Evolutionary conservation across 2,888 invertebrate species (phyloP).

Genomic region (Parapristionchus giblindavisi): DNA sequence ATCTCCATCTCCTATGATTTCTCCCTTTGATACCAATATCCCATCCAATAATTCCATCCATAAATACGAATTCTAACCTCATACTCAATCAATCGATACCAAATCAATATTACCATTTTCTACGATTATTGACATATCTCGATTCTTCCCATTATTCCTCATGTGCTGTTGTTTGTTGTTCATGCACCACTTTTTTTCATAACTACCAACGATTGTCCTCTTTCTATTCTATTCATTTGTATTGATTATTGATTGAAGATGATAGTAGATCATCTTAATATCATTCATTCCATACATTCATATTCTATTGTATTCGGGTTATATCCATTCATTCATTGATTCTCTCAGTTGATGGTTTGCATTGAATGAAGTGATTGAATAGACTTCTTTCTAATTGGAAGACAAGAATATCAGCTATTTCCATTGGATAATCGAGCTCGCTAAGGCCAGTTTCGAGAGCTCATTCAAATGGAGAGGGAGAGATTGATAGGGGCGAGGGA

Average conservation of each 20-base stretch:
- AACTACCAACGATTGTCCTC: too few relatives aligned
- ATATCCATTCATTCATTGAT: background rate
- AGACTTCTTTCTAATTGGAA: background rate
- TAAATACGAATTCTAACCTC: constrained; percentile 32
- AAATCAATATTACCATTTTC: too few relatives aligned
- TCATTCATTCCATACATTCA: background rate
- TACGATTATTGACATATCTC: background rate
- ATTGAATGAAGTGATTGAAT: background rate
- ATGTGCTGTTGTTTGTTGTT: too few relatives aligned
- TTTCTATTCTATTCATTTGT: too few relatives aligned
- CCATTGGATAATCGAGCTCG: too few relatives aligned
- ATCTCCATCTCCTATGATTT: constrained; percentile 31
- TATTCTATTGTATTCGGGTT: background rate
- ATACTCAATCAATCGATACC: background rate
- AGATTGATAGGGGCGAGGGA: background rate
- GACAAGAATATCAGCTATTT: constrained; percentile 3
- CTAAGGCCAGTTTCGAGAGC: too few relatives aligned
- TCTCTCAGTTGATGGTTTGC: background rate
- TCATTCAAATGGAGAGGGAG: background rate
- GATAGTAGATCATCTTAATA: too few relatives aligned
- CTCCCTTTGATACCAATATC: background rate
- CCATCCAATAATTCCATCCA: background rate
- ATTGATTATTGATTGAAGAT: too few relatives aligned
- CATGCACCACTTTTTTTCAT: too few relatives aligned
- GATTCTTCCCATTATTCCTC: too few relatives aligned